Evolutionary conservation across 2,797 vertebrate genomes (phyloP).

Genomic region (Sparus aurata): DNA sequence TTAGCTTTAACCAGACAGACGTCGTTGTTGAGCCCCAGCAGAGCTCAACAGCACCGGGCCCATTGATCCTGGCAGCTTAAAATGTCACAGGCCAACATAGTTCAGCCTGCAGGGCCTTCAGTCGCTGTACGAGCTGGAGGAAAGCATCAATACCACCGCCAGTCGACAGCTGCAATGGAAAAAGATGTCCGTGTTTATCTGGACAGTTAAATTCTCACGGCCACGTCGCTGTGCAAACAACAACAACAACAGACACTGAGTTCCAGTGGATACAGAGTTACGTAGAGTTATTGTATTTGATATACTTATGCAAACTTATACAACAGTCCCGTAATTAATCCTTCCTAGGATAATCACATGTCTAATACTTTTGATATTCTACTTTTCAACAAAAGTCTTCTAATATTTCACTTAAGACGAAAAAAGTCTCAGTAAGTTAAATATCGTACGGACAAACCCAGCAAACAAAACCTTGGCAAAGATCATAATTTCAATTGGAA

Average conservation of each 20-base stretch:
- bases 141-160: slow-evolving; percentile 35
- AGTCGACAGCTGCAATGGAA: slow-evolving; percentile 14
- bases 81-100: slow-evolving; percentile 21
- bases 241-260: not conserved
- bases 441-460: not conserved
- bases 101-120: slow-evolving; percentile 16
- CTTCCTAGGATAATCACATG: not conserved
- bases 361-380: too few relatives aligned
- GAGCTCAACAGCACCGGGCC: slow-evolving; percentile 17
- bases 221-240: not conserved
- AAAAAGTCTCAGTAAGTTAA: too few relatives aligned
- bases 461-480: not conserved
- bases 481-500: not conserved
- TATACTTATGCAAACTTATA: not conserved
- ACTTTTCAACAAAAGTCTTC: too few relatives aligned
- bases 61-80: slow-evolving; percentile 46
- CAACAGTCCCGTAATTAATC: not conserved
- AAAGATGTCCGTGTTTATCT: not conserved
- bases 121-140: not conserved
- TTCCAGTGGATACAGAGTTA: not conserved
- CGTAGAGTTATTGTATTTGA: not conserved
- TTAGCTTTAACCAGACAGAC: slow-evolving; percentile 31
- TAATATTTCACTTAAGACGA: too few relatives aligned
- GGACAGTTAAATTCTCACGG: not conserved
- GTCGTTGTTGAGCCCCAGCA: not conserved